phyloP scores from a whole-genome alignment of 2,113 vertebrate species.

The Forbesichthys papilliferus region DNA sequence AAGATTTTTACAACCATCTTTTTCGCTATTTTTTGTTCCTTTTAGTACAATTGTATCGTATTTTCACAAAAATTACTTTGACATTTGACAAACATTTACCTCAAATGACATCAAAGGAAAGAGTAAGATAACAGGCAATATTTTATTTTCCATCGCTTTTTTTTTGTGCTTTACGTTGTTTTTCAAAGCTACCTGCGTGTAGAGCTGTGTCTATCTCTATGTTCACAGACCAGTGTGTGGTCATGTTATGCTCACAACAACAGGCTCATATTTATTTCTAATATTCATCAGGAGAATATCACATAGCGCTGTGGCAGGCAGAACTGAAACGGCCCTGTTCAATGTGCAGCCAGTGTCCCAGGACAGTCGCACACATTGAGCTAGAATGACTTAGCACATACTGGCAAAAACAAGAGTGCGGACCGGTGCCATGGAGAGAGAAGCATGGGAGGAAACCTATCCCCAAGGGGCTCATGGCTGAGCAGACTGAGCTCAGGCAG shows the following conservation, averaged over 20 bases:
- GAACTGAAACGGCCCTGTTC: constrained; percentile 30
- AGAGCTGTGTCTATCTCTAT: constrained; percentile 22
- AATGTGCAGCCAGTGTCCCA: constrained; percentile 35
- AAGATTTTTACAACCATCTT: constrained; percentile 79
- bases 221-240: constrained; percentile 40
- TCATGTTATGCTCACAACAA: constrained; percentile 37
- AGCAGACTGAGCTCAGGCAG: constrained; percentile 43
- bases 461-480: constrained; percentile 49
- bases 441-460: constrained; percentile 52
- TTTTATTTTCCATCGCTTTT: constrained; percentile 52
- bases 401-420: constrained; percentile 67
- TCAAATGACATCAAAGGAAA: constrained; percentile 77
- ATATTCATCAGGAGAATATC: constrained; percentile 16
- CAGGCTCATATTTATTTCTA: constrained; percentile 28
- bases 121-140: constrained; percentile 60
- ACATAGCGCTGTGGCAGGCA: constrained; percentile 2
- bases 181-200: constrained; percentile 59
- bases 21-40: constrained; percentile 57
- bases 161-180: constrained; percentile 71
- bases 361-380: constrained; percentile 29
- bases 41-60: constrained; percentile 70
- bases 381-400: constrained; percentile 57
- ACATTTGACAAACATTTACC: constrained; percentile 79
- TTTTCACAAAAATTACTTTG: constrained; percentile 77
- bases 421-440: constrained; percentile 60